phyloP scores from a whole-genome alignment of 1,140 invertebrate genomes.

The Tribolium castaneum region DNA sequence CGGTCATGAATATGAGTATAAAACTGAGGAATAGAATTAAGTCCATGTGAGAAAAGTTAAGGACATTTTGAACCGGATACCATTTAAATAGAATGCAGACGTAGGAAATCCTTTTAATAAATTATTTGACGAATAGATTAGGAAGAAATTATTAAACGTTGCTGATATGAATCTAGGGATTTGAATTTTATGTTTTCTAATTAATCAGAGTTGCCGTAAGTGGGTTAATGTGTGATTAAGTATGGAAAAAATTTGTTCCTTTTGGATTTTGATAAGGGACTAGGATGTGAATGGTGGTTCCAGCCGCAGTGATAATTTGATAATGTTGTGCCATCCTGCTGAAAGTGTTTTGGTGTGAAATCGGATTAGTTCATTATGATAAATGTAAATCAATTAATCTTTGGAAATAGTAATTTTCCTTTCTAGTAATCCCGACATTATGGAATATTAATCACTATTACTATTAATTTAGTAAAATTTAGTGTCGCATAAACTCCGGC shows the following conservation, averaged over 20 bases:
- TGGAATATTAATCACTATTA: conserved; percentile 17
- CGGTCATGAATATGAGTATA: not conserved
- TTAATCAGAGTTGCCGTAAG: no score
- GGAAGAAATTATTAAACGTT: not conserved
- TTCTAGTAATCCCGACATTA: conserved; percentile 8
- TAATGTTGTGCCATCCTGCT: not conserved
- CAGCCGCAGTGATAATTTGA: no score
- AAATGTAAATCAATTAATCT: conserved; percentile 1
- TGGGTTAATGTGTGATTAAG: no score
- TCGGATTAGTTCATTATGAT: not conserved
- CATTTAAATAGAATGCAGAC: conserved; percentile 19
- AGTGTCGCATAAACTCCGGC: conserved; percentile 26
- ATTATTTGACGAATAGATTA: not conserved
- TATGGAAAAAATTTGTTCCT: not conserved
- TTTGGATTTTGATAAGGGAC: not conserved
- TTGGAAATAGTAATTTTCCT: conserved; percentile 1
- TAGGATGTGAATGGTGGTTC: no score
- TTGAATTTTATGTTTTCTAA: not conserved
- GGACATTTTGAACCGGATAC: conserved; percentile 6
- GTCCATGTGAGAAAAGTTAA: not conserved
- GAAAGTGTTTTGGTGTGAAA: not conserved
- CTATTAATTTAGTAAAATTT: conserved; percentile 24
- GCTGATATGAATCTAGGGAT: not conserved
- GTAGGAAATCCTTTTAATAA: conserved; percentile 19
- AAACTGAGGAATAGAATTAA: not conserved